Evolutionary conservation across 2,113 vertebrate species (phyloP), one percentile per base, ranked within the genome.

Genomic region (Ia io): DNA sequence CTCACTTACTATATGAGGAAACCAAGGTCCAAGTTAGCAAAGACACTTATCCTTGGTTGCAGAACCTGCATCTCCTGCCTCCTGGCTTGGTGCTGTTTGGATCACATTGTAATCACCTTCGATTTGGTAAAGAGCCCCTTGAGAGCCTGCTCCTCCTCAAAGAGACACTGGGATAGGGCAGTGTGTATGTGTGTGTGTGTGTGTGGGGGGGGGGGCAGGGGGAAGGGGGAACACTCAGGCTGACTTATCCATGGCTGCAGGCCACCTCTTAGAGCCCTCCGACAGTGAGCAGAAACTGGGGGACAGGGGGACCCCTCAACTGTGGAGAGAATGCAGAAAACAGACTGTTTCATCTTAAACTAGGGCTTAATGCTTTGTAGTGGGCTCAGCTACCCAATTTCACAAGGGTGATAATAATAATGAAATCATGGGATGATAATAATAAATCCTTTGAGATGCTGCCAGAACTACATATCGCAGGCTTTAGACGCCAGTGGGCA

Each of bases 381-480:
- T 79, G 69, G 70, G 70, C 28, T 95, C 61, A 78, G 92, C 51
- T 85, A 63, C 77, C 25, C n/a, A 90, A 87, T 95, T 88, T 97
- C 84, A 78, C 78, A 67, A 92, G 94, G 71, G 59, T 2, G 85
- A 83, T 93, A 95, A 96, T 95, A 97, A 96, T 95, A 92, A 94
- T 97, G 96, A 97, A 96, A 96, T 97, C 96, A 97, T 94, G 49
- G 51, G 71, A 25, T 67, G 85, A 79, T 96, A 97, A 97, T 92
- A 97, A 96, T 96, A 97, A 96, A 95, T 88, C 94, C 93, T 97
- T 94, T 97, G 96, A 97, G 96, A 96, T 63, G 65, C 56, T 95
- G 96, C 96, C 95, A 97, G 90, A 76, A 70, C 65, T 88, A 49
- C 71, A 49, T 53, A 94, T 70, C 0, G 2, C 56, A 93, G 92